Percentiles rank a stretch among this genome's conserved stretches.
These are phyloP conservation scores for Agelas oroides DNA, from an alignment of 37 sponge, comb jelly and placozoan species.

Conservation along the genomic window DNA sequence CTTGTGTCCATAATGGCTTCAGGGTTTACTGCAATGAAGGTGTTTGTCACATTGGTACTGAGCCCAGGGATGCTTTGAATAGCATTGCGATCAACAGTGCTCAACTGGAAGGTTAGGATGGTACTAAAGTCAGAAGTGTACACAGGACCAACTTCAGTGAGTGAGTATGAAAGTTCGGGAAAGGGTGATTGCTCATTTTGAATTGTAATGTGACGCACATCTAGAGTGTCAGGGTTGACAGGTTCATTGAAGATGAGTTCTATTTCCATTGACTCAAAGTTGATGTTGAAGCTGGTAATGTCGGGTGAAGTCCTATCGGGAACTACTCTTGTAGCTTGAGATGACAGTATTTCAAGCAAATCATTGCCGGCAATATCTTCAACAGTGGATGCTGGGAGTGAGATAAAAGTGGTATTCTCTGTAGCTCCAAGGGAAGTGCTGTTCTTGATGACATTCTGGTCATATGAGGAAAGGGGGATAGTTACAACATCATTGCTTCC, in stretches of 20 bases:
- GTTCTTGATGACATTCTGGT: slow-evolving; percentile 76
- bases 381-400: slow-evolving; percentile 56
- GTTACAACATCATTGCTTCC: slow-evolving; percentile 30
- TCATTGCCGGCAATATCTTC: slow-evolving; percentile 84
- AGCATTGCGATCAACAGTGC: slow-evolving; percentile 47
- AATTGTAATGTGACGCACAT: slow-evolving; percentile 76
- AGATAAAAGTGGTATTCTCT: slow-evolving; percentile 58
- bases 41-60: slow-evolving; percentile 55
- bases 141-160: slow-evolving; percentile 27
- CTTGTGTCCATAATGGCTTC: slow-evolving; percentile 83
- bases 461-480: slow-evolving; percentile 46
- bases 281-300: slow-evolving; percentile 54
- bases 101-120: slow-evolving; percentile 58
- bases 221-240: slow-evolving; percentile 61
- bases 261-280: slow-evolving; percentile 69
- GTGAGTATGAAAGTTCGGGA: slow-evolving; percentile 51
- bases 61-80: slow-evolving; percentile 64
- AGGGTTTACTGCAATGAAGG: slow-evolving; percentile 82
- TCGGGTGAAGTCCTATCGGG: slow-evolving; percentile 71
- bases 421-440: slow-evolving; percentile 50
- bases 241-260: slow-evolving; percentile 85
- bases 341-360: slow-evolving; percentile 9
- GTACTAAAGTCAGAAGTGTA: slow-evolving; percentile 58
- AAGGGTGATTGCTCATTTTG: slow-evolving; percentile 69
- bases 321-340: slow-evolving; percentile 30